Percentiles rank a stretch among this genome's conserved stretches.
Evolutionary conservation across 2,797 vertebrate species (phyloP).

Genomic region (Dipus sagitta): DNA sequence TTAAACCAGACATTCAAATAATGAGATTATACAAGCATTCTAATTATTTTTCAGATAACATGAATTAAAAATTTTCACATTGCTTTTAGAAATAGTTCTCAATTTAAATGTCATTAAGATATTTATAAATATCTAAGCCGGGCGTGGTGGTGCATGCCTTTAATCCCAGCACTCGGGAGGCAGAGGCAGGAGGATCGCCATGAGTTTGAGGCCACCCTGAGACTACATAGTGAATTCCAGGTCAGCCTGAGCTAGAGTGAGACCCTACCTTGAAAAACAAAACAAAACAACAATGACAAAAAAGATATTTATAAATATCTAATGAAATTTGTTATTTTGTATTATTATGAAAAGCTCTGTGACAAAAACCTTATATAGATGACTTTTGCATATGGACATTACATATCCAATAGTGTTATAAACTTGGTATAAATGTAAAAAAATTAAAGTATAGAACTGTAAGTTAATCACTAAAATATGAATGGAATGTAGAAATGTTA

Average conservation of each 20-base stretch:
- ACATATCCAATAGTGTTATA: slow-evolving; percentile 9
- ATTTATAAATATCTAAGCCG: slow-evolving; percentile 54
- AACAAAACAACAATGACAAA: too few relatives aligned
- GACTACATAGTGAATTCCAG: too few relatives aligned
- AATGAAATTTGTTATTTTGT: slow-evolving; percentile 26
- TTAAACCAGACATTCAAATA: slow-evolving; percentile 65
- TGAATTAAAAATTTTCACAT: slow-evolving; percentile 49
- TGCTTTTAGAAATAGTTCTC: slow-evolving; percentile 49
- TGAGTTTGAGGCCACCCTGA: too few relatives aligned
- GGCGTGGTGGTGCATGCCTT: too few relatives aligned
- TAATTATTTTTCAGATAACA: slow-evolving; percentile 75
- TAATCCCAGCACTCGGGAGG: too few relatives aligned
- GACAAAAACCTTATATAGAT: background rate
- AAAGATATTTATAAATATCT: slow-evolving; percentile 56
- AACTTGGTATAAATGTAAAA: slow-evolving; percentile 48
- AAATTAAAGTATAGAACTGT: slow-evolving; percentile 28
- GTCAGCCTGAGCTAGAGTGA: too few relatives aligned
- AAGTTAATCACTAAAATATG: slow-evolving; percentile 27
- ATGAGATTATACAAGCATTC: slow-evolving; percentile 73
- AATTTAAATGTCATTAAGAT: slow-evolving; percentile 61
- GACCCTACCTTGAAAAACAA: too few relatives aligned
- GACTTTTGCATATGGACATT: slow-evolving; percentile 37
- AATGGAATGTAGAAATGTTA: background rate
- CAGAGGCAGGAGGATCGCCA: too few relatives aligned
- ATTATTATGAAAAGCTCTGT: slow-evolving; percentile 24